Conservation (phyloP, 2,888 invertebrate genomes). For the Adineta ricciae region DNA sequence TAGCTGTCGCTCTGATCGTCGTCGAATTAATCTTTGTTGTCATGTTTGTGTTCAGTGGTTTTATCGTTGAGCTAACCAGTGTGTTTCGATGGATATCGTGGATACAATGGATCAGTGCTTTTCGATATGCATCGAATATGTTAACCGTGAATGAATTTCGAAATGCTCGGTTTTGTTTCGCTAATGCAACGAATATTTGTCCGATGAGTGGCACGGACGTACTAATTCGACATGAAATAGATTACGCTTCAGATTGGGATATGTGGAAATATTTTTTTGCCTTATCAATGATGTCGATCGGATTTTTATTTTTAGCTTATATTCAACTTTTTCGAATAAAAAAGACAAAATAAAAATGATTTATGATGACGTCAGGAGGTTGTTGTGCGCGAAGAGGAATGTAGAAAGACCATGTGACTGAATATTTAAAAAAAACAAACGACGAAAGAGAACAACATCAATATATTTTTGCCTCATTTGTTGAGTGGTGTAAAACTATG, state of each 20-base stretch:
- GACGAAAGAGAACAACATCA: no score
- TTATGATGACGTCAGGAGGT: no score
- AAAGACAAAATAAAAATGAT: background rate
- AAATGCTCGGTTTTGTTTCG: background rate
- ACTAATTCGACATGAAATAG: conserved; percentile 41
- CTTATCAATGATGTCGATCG: conserved; percentile 38
- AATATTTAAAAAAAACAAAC: no score
- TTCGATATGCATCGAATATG: background rate
- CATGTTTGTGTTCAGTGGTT: conserved; percentile 49
- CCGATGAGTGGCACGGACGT: conserved; percentile 38
- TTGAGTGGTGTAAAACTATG: no score
- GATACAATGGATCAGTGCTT: conserved; percentile 39
- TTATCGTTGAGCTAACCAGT: conserved; percentile 44
- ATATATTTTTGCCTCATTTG: no score
- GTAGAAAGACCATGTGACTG: no score
- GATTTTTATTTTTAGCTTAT: conserved; percentile 41
- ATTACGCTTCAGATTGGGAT: conserved; percentile 41
- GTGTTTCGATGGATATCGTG: conserved; percentile 43
- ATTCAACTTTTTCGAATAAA: conserved; percentile 41
- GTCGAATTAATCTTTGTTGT: conserved; percentile 45
- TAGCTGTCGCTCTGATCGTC: conserved; percentile 43
- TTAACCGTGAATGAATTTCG: background rate
- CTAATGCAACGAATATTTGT: background rate
- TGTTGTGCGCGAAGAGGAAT: no score
- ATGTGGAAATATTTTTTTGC: conserved; percentile 44